Conservation (phyloP, 2,888 invertebrate genomes). For the Amaurobius ferox region DNA sequence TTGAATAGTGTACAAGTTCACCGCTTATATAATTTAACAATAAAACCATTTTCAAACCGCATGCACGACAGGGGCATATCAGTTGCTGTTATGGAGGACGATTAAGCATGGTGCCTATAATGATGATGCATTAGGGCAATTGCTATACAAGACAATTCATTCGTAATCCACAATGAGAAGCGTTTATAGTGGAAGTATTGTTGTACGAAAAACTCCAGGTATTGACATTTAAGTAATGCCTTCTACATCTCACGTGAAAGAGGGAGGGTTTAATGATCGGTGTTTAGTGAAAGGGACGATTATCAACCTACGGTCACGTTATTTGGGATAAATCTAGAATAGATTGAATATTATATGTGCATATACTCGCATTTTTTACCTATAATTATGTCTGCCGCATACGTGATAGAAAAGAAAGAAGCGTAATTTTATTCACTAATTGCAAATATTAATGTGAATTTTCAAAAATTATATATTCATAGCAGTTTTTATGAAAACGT, state of each 20-base stretch:
- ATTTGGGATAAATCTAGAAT: too few relatives aligned
- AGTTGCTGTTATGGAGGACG: slow-evolving; percentile 7
- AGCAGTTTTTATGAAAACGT: too few relatives aligned
- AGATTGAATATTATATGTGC: too few relatives aligned
- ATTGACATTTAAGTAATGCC: slow-evolving; percentile 36
- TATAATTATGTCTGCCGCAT: too few relatives aligned
- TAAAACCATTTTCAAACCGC: too few relatives aligned
- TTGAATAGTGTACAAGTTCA: too few relatives aligned
- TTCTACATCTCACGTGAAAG: background rate
- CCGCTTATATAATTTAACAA: too few relatives aligned
- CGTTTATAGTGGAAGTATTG: background rate
- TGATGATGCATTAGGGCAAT: slow-evolving; percentile 53
- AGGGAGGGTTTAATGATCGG: slow-evolving; percentile 25
- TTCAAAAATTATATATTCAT: too few relatives aligned
- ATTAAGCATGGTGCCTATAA: slow-evolving; percentile 38
- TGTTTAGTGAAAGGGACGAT: slow-evolving; percentile 26
- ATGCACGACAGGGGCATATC: slow-evolving; percentile 1
- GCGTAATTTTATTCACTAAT: too few relatives aligned
- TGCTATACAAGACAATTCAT: slow-evolving; percentile 26
- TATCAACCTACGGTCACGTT: background rate
- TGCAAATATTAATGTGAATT: too few relatives aligned
- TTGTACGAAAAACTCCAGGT: slow-evolving; percentile 9
- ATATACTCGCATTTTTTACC: too few relatives aligned
- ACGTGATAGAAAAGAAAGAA: too few relatives aligned
- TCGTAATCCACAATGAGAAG: slow-evolving; percentile 14